These are phyloP conservation scores for Ia io DNA, from an alignment of 2,113 vertebrate genomes.

Conservation along the genomic window DNA sequence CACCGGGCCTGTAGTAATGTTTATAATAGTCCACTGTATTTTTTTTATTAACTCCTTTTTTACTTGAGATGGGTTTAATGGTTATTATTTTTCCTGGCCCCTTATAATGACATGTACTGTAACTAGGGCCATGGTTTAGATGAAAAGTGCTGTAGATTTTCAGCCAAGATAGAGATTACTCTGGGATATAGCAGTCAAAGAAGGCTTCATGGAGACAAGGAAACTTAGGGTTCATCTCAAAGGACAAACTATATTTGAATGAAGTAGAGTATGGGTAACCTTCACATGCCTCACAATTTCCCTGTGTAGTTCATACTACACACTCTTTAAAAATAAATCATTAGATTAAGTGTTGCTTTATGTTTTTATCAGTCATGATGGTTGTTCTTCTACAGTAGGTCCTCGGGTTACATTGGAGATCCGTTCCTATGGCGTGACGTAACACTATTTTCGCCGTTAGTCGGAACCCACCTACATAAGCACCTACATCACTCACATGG, in stretches of 20 bases:
- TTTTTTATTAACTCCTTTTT: not conserved
- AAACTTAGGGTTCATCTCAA: not conserved
- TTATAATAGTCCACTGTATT: not conserved
- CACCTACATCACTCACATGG: too few relatives aligned
- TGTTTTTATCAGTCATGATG: not conserved
- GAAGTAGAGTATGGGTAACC: not conserved
- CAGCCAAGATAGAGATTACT: not conserved
- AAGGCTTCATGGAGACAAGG: not conserved
- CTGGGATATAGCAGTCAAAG: not conserved
- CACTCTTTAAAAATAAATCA: constrained; percentile 16
- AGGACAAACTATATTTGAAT: not conserved
- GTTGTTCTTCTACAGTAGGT: not conserved
- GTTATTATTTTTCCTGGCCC: not conserved
- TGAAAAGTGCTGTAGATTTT: not conserved
- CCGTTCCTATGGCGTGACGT: too few relatives aligned
- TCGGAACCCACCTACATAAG: too few relatives aligned
- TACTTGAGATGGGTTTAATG: not conserved
- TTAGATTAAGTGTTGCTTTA: not conserved
- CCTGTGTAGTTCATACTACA: not conserved
- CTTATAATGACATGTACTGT: not conserved
- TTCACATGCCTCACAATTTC: not conserved
- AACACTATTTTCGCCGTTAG: too few relatives aligned
- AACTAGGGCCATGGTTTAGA: not conserved
- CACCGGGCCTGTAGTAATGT: not conserved
- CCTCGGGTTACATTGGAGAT: too few relatives aligned